Evolutionary conservation across 2,113 vertebrate species (phyloP).

Genomic region (Eudorcas thomsonii): DNA sequence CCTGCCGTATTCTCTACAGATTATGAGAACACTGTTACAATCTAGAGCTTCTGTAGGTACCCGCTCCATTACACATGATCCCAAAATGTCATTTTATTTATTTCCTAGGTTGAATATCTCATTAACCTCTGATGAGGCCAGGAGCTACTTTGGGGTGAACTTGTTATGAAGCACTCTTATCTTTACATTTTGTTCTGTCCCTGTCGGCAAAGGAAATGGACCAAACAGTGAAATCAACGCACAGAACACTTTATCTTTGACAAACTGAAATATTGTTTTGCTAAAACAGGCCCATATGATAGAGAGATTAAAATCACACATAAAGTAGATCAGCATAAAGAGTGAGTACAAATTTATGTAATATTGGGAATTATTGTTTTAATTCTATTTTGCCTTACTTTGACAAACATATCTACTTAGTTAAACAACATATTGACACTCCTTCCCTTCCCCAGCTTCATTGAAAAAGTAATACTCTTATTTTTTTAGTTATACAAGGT

Average conservation of each 20-base stretch:
- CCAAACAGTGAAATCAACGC: conserved; percentile 68
- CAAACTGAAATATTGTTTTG: conserved; percentile 47
- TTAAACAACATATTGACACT: background rate
- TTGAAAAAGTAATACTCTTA: conserved; percentile 12
- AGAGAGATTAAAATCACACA: conserved; percentile 47
- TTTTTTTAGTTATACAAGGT: background rate
- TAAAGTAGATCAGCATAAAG: background rate
- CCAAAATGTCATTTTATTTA: conserved; percentile 83
- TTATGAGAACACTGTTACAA: conserved; percentile 37
- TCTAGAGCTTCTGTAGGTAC: conserved; percentile 51
- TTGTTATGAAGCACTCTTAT: conserved; percentile 74
- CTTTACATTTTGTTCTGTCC: conserved; percentile 63
- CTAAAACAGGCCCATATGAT: conserved; percentile 2
- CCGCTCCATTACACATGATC: conserved; percentile 69
- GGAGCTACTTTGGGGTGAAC: conserved; percentile 76
- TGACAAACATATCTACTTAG: background rate
- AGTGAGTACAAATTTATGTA: background rate
- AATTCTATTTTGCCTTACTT: background rate
- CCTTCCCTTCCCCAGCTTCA: background rate
- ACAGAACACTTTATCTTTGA: conserved; percentile 54
- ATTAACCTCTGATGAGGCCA: conserved; percentile 84
- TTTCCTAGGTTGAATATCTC: conserved; percentile 83
- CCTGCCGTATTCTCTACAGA: conserved; percentile 34
- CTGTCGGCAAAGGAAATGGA: conserved; percentile 72
- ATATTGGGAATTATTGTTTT: background rate